phyloP scores from a whole-genome alignment of 2,797 vertebrate species.

The Acrossocheilus wenchowensis region DNA sequence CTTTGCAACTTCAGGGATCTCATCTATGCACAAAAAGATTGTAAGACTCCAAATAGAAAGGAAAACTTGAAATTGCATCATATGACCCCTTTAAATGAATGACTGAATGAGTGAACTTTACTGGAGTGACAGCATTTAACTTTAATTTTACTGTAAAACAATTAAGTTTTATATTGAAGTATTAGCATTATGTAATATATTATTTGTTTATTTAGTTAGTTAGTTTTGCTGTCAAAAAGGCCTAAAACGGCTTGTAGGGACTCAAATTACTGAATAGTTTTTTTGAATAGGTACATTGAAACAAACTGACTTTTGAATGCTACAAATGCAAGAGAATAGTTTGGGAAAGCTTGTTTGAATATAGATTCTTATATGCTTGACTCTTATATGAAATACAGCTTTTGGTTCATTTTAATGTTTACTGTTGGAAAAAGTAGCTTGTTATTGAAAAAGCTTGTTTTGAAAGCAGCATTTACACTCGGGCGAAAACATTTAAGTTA shows the following conservation, averaged over 20 bases:
- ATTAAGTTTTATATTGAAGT: neutral
- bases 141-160: neutral
- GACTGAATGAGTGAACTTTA: neutral
- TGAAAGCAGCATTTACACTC: neutral
- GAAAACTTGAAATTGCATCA: too few species aligned
- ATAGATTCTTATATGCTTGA: too few species aligned
- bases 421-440: neutral
- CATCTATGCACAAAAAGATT: too few species aligned
- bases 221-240: neutral
- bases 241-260: neutral
- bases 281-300: neutral
- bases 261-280: neutral
- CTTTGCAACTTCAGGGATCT: too few species aligned
- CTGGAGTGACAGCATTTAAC: neutral
- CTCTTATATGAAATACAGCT: neutral
- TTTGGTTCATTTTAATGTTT: neutral
- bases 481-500: neutral
- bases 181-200: neutral
- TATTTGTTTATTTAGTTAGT: neutral
- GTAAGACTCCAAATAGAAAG: too few species aligned
- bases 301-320: neutral
- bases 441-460: neutral
- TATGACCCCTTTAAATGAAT: too few species aligned
- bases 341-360: neutral
- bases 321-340: neutral